phyloP scores from a whole-genome alignment of 2,113 vertebrate species.

The Podarcis muralis region DNA sequence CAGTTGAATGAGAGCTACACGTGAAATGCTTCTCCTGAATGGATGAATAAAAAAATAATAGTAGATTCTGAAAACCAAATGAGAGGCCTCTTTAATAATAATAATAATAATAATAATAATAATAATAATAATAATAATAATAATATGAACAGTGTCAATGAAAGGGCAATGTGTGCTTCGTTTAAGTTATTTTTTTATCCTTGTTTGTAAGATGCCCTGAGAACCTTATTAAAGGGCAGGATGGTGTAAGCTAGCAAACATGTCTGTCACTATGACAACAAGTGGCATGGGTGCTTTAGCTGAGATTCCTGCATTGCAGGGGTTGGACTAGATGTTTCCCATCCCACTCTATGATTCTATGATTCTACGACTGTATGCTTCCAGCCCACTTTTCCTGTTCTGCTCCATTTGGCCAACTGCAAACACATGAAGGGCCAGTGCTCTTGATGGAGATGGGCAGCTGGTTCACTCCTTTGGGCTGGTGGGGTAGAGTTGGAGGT shows the following conservation, averaged over 20 bases:
- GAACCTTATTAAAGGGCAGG: not conserved
- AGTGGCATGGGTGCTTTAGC: too few relatives aligned
- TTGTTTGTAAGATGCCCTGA: too few relatives aligned
- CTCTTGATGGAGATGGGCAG: too few relatives aligned
- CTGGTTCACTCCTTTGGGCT: too few relatives aligned
- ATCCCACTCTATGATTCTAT: too few relatives aligned
- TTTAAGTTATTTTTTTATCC: not conserved
- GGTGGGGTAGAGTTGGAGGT: too few relatives aligned
- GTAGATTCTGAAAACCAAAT: not conserved
- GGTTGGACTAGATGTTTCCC: too few relatives aligned
- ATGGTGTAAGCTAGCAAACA: not conserved
- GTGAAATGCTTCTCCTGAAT: not conserved
- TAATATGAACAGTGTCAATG: not conserved
- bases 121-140: not conserved
- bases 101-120: not conserved
- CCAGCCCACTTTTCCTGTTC: too few relatives aligned
- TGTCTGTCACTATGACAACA: not conserved
- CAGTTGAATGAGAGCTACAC: not conserved
- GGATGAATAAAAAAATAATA: not conserved
- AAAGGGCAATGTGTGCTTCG: not conserved
- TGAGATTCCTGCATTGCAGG: too few relatives aligned
- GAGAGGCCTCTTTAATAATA: not conserved
- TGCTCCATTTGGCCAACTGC: too few relatives aligned
- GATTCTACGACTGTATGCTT: too few relatives aligned
- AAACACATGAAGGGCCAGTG: too few relatives aligned